These are phyloP conservation scores for Pomatorhinus ruficollis DNA, from an alignment of 2,113 vertebrate species.

Conservation along the genomic window DNA sequence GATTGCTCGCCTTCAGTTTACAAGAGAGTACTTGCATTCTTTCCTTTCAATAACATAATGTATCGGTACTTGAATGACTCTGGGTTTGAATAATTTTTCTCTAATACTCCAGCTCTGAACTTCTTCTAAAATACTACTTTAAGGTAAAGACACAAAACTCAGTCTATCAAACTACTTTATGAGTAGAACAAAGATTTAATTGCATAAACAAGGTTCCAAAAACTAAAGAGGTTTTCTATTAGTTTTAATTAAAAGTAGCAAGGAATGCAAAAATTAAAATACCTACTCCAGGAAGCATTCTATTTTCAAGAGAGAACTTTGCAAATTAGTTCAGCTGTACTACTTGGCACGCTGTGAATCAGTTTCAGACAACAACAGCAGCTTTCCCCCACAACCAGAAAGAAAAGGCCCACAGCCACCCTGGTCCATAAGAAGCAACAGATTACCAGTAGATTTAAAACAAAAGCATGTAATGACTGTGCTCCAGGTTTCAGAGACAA, in stretches of 20 bases:
- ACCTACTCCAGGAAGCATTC: neutral
- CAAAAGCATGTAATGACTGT: neutral
- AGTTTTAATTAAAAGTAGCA: slow-evolving; percentile 15
- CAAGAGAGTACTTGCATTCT: neutral
- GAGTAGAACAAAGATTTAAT: neutral
- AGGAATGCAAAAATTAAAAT: slow-evolving; percentile 19
- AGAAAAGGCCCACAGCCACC: neutral
- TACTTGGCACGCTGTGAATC: slow-evolving; percentile 6
- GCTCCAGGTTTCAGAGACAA: neutral
- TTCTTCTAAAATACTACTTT: neutral
- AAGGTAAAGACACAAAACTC: neutral
- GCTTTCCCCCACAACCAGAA: neutral
- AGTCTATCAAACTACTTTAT: neutral
- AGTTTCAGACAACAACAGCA: neutral
- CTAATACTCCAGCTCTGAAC: neutral
- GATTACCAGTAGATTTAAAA: neutral
- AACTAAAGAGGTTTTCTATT: neutral
- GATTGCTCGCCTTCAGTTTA: neutral
- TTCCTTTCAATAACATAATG: neutral
- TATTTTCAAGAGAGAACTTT: slow-evolving; percentile 15
- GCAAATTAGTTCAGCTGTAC: slow-evolving; percentile 22
- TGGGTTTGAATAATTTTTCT: neutral
- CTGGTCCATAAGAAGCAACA: neutral
- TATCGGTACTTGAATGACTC: neutral
- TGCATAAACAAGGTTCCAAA: neutral